Conservation (phyloP, 2,797 vertebrate genomes). For the Vultur gryphus region DNA sequence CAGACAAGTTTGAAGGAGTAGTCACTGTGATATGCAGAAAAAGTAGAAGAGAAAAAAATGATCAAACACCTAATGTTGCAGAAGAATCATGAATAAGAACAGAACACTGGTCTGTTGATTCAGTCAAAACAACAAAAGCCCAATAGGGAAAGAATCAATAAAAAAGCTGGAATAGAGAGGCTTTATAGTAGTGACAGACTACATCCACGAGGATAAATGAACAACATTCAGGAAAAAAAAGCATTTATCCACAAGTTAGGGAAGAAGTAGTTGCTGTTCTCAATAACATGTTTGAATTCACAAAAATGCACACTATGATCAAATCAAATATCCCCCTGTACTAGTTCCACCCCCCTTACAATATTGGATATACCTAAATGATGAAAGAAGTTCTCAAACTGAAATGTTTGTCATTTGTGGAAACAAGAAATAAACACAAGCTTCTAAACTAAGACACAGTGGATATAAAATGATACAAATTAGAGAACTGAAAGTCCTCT, state of each 20-base stretch:
- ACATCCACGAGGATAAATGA: background rate
- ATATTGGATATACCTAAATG: background rate
- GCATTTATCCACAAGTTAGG: background rate
- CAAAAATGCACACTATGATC: background rate
- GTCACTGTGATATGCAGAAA: background rate
- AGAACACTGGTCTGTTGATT: background rate
- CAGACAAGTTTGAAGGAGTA: background rate
- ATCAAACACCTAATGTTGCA: background rate
- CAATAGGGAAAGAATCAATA: slow-evolving; percentile 18
- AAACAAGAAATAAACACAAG: slow-evolving; percentile 1
- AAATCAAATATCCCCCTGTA: background rate
- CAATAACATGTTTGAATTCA: background rate
- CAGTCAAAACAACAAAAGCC: slow-evolving; percentile 10
- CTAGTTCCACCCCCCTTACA: background rate
- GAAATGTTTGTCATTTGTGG: background rate
- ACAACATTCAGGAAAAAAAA: background rate
- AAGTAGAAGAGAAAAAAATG: background rate
- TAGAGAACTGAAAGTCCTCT: background rate
- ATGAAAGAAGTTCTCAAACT: background rate
- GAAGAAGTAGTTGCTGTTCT: background rate
- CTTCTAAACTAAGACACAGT: background rate
- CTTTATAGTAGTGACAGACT: background rate
- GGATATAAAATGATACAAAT: background rate
- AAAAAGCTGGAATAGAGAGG: background rate
- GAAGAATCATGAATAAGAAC: slow-evolving; percentile 5